These are phyloP conservation scores for Hymenochirus boettgeri DNA, from an alignment of 2,113 vertebrate genomes.

Conservation along the genomic window DNA sequence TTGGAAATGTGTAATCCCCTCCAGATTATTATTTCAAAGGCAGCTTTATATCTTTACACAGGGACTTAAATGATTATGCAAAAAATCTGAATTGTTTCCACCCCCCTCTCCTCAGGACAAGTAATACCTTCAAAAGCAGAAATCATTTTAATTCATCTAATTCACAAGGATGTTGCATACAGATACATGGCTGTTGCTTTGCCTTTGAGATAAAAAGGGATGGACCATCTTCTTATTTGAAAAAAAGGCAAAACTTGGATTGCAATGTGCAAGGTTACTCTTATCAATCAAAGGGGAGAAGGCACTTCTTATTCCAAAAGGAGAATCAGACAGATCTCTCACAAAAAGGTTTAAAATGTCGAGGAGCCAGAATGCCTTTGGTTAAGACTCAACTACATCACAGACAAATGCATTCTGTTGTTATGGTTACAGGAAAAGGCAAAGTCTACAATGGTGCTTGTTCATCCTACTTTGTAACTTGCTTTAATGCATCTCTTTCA, in stretches of 20 bases:
- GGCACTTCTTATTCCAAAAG: constrained; percentile 21
- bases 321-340: constrained; percentile 17
- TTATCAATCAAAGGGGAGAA: constrained; percentile 34
- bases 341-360: constrained; percentile 45
- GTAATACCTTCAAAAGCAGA: constrained; percentile 45
- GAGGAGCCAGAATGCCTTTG: constrained; percentile 48
- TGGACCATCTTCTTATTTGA: neutral
- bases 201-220: neutral
- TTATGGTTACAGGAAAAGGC: constrained; percentile 59
- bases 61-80: constrained; percentile 44
- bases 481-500: constrained; percentile 54
- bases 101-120: constrained; percentile 1
- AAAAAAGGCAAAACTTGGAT: constrained; percentile 11
- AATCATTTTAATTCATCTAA: constrained; percentile 32
- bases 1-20: constrained; percentile 36
- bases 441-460: constrained; percentile 46
- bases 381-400: constrained; percentile 40
- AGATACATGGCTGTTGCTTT: constrained; percentile 1
- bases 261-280: constrained; percentile 32
- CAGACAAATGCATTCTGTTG: constrained; percentile 47
- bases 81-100: constrained; percentile 32
- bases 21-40: constrained; percentile 40
- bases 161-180: constrained; percentile 38
- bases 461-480: constrained; percentile 53
- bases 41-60: constrained; percentile 43